Evolutionary conservation across 2,888 invertebrate species (phyloP), one percentile per base, ranked within the genome.

Genomic region (Cybosia mesomella): DNA sequence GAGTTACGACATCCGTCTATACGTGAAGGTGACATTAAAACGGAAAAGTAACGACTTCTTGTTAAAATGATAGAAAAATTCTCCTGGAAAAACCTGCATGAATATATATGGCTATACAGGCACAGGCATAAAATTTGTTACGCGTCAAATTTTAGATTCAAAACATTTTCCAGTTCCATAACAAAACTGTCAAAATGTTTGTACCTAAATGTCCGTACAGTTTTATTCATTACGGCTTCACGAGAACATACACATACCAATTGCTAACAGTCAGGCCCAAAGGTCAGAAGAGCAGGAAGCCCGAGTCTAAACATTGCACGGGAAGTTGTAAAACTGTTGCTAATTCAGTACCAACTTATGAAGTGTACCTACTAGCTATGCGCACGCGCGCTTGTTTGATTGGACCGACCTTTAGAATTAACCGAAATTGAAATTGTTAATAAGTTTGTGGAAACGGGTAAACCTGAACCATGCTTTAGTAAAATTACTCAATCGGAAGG

Each of bases 241-340:
- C 49, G 2, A 18, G 34, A 24, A 24, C 36, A 32, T 24, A 57
- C 32, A 54, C 21, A 28, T 58, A 28, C 63, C 18, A 58, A 39
- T 61, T 3, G 53, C 55, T n/a, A 62, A 57, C 39, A 58, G 15
- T 22, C 18, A 22, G 49, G 71, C 66, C 49, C 62, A 65, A 68
- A 67, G 67, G 64, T 67, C 67, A 64, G 2, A 13, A 18, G 15
- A 72, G 67, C 36, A 75, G 87, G 87, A 86, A 84, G 76, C 75
- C 58, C 57, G 64, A 80, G 72, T 82, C 77, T 76, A 86, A 87
- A 85, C 86, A 86, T 67, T 64, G 72, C 68, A 67, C 74, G 72
- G 79, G 80, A 84, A 84, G 82, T 71, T 69, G 71, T 84, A 80
- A 81, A 81, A 79, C 70, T 62, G 71, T 70, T 71, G 80, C 82